phyloP scores from a whole-genome alignment of 2,113 vertebrate genomes.

The Psittacus erithacus region DNA sequence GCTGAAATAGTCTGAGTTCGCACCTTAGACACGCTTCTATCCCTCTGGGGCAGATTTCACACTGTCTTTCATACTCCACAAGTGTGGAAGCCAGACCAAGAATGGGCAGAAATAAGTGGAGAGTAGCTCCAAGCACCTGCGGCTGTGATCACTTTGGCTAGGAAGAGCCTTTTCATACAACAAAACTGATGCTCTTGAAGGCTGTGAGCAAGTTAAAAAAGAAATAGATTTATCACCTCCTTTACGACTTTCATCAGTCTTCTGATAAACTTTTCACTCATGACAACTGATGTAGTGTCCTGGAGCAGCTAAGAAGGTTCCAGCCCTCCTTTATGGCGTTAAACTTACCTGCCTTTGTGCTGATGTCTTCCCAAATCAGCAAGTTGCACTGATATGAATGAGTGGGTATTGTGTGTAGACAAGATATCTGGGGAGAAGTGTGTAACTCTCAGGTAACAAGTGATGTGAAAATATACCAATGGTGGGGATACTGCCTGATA shows the following conservation, averaged over 20 bases:
- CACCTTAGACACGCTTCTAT: neutral
- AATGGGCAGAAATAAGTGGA: neutral
- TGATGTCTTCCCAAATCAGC: neutral
- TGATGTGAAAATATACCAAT: neutral
- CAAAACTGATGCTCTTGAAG: neutral
- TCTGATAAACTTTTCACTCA: neutral
- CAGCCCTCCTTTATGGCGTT: neutral
- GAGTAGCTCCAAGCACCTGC: neutral
- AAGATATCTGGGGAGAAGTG: neutral
- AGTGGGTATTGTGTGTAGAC: neutral
- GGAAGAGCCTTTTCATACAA: neutral
- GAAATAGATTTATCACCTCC: neutral
- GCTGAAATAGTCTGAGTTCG: neutral
- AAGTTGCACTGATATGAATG: neutral
- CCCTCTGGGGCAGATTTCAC: neutral
- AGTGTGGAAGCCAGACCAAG: neutral
- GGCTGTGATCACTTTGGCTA: neutral
- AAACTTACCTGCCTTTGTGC: neutral
- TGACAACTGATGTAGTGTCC: neutral
- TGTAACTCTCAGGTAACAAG: neutral
- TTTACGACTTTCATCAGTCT: neutral
- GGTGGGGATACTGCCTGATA: neutral
- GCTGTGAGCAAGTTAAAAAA: neutral
- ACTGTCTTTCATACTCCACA: neutral
- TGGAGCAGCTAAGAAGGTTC: neutral